A percentile compares a stretch with the other conserved stretches of the same genome.
phyloP scores from a whole-genome alignment of 2,888 invertebrate genomes.

The Leptopterna dolabrata region DNA sequence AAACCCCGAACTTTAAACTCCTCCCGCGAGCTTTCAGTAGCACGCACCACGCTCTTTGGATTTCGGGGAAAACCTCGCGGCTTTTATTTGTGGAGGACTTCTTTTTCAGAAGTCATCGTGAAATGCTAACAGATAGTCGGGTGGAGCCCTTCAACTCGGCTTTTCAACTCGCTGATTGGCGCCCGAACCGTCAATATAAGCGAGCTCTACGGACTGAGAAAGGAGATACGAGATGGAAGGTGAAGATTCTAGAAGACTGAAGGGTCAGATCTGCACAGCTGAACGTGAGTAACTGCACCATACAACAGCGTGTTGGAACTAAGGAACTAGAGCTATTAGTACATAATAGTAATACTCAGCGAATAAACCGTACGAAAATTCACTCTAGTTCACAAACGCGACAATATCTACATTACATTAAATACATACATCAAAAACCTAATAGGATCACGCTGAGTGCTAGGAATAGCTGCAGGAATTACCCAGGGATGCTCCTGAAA shows the following conservation, averaged over 20 bases:
- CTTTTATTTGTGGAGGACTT: constrained; percentile 15
- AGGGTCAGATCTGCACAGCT: no score
- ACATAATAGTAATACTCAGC: no score
- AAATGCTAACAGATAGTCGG: not conserved
- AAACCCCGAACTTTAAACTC: not conserved
- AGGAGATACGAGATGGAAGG: not conserved
- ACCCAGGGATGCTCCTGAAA: not conserved
- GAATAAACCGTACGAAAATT: no score
- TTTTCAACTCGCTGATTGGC: constrained; percentile 6
- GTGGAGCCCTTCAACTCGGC: not conserved
- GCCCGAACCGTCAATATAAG: not conserved
- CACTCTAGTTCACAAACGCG: no score
- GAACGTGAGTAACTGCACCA: no score
- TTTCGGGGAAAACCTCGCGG: not conserved
- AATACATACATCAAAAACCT: no score
- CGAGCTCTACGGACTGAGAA: not conserved
- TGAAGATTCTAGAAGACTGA: no score
- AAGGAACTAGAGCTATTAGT: no score
- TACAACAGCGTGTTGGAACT: no score
- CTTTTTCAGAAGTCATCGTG: constrained; percentile 12
- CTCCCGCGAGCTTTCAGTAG: constrained; percentile 5
- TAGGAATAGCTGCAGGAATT: not conserved
- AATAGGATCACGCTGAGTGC: no score
- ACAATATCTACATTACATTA: no score
- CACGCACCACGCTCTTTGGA: not conserved